These are phyloP conservation scores for Sebastes minor DNA, from an alignment of 2,797 vertebrate species.

Conservation along the genomic window DNA sequence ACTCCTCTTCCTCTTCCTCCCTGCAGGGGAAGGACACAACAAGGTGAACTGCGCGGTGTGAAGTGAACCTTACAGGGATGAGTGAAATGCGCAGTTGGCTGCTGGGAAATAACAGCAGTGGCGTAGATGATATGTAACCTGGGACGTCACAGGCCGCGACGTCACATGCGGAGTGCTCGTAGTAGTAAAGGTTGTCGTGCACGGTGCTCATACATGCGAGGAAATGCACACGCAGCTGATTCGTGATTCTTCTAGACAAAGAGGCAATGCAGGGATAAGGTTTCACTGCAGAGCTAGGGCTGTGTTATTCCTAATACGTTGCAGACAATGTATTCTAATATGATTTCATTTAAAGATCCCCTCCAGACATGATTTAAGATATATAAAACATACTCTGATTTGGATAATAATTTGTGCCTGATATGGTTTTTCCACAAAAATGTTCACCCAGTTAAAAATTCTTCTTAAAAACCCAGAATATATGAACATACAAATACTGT, in stretches of 20 bases:
- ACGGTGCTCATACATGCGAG: neutral
- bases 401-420: neutral
- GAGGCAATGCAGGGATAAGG: neutral
- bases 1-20: neutral
- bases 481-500: neutral
- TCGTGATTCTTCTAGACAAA: neutral
- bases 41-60: slow-evolving; percentile 53
- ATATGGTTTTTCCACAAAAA: neutral
- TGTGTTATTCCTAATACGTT: neutral
- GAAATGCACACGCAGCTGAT: neutral
- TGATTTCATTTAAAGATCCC: neutral
- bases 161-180: neutral
- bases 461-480: neutral
- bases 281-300: slow-evolving; percentile 10
- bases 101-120: slow-evolving; percentile 19
- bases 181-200: neutral
- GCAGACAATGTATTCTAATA: neutral
- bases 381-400: neutral
- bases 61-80: slow-evolving; percentile 23
- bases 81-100: slow-evolving; percentile 21
- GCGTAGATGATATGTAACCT: slow-evolving; percentile 12
- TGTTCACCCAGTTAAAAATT: fast-evolving
- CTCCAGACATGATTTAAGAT: neutral
- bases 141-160: slow-evolving; percentile 20
- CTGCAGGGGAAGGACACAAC: slow-evolving; percentile 47